A percentile compares a stretch with the other conserved stretches of the same genome.
Evolutionary conservation across 2,888 invertebrate genomes (phyloP).

Genomic region (Cryptocephalus moraei): DNA sequence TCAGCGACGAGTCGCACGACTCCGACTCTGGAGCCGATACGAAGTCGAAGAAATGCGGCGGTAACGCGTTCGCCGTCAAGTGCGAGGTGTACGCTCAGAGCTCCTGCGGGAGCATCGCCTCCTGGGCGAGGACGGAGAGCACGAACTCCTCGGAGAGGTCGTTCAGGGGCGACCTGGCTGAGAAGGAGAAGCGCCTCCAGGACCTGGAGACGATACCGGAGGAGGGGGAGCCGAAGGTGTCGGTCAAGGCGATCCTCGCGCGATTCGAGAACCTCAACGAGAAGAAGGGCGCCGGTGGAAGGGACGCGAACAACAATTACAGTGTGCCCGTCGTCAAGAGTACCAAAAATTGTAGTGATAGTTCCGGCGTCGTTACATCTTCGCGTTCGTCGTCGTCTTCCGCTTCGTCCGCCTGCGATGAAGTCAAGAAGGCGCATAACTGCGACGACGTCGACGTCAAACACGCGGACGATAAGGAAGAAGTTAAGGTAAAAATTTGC

Average conservation of each 20-base stretch:
- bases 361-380: constrained; percentile 6
- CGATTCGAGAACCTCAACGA: constrained; percentile 54
- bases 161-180: constrained; percentile 22
- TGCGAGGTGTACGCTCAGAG: constrained; percentile 35
- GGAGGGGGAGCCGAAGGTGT: constrained; percentile 72
- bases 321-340: constrained; percentile 5
- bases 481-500: no score
- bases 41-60: constrained; percentile 21
- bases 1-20: constrained; percentile 49
- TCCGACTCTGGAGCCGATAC: constrained; percentile 57
- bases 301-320: constrained; percentile 9
- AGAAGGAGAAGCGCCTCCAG: constrained; percentile 19
- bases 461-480: no score
- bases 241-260: constrained; percentile 72
- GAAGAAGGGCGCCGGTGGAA: constrained; percentile 25
- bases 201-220: constrained; percentile 55
- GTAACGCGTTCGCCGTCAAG: constrained; percentile 31
- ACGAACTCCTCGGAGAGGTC: constrained; percentile 24
- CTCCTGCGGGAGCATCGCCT: constrained; percentile 27
- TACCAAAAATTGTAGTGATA: constrained; percentile 6
- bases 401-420: neutral
- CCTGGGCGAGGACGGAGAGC: constrained; percentile 23
- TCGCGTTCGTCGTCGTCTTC: constrained; percentile 1
- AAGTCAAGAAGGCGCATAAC: neutral
- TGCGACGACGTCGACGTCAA: neutral